These are phyloP conservation scores for Himalopsyche phryganea DNA, from an alignment of 1,140 invertebrate genomes.

Conservation along the genomic window DNA sequence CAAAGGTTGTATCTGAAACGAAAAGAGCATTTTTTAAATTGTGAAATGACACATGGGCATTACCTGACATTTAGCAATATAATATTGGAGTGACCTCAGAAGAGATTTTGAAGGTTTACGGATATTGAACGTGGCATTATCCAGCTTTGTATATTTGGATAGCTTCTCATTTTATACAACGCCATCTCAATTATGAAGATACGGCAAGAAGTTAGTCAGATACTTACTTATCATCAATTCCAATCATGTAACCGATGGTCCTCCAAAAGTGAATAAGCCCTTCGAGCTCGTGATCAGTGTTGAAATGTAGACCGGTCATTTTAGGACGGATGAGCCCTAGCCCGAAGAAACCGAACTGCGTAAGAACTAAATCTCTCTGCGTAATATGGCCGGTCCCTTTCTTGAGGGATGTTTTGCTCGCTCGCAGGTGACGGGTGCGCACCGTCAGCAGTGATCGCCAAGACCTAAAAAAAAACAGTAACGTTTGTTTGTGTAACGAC, in stretches of 20 bases:
- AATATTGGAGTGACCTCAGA: no score
- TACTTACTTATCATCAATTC: slow-evolving; percentile 72
- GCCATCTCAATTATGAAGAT: no score
- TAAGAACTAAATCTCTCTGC: slow-evolving; percentile 80
- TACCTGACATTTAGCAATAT: no score
- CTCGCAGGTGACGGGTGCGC: slow-evolving; percentile 60
- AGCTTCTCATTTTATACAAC: no score
- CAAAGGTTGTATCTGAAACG: slow-evolving; percentile 59
- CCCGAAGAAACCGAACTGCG: slow-evolving; percentile 85
- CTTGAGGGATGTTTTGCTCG: slow-evolving; percentile 48
- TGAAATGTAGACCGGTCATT: slow-evolving; percentile 58
- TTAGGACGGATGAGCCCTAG: slow-evolving; percentile 64
- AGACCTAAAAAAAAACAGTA: slow-evolving; percentile 41
- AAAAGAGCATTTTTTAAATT: background rate
- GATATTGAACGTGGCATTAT: no score
- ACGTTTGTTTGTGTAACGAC: no score
- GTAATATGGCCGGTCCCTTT: slow-evolving; percentile 54
- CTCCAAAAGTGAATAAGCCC: slow-evolving; percentile 83
- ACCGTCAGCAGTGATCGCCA: slow-evolving; percentile 67
- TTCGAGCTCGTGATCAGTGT: slow-evolving; percentile 60
- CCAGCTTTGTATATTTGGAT: no score
- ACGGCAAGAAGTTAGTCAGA: no score
- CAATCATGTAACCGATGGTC: slow-evolving; percentile 74
- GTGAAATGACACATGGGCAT: no score
- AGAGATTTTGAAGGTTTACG: no score